phyloP scores from a whole-genome alignment of 1,140 invertebrate species.

The Chrysomallon squamiferum region DNA sequence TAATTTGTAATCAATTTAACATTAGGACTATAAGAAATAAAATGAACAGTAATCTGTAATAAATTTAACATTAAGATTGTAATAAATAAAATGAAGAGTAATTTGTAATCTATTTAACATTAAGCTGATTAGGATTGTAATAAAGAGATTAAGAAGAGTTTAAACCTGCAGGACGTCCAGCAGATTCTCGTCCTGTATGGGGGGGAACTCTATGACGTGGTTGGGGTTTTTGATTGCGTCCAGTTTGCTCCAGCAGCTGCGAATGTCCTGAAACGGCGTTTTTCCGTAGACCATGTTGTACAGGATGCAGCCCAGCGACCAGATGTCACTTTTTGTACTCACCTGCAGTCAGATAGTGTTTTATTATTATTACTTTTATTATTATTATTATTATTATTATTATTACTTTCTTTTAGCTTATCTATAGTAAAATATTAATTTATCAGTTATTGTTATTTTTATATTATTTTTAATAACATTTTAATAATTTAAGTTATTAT shows the following conservation, averaged over 20 bases:
- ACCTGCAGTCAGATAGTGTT: constrained; percentile 79
- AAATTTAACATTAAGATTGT: too few species aligned
- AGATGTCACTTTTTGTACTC: constrained; percentile 92
- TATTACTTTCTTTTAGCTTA: too few species aligned
- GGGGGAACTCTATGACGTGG: constrained; percentile 78
- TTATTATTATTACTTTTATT: too few species aligned
- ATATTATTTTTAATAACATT: too few species aligned
- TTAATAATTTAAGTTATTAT: constrained; percentile 39
- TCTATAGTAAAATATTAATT: background rate
- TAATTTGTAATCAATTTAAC: too few species aligned
- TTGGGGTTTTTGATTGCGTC: constrained; percentile 81
- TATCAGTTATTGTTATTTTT: background rate
- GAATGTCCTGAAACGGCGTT: constrained; percentile 89
- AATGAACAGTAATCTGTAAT: too few species aligned
- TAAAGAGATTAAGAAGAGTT: too few species aligned
- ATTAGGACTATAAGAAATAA: too few species aligned
- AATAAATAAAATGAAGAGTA: too few species aligned
- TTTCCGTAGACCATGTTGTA: constrained; percentile 90
- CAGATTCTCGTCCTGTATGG: constrained; percentile 55
- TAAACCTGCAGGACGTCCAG: constrained; percentile 62
- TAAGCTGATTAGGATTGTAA: too few species aligned
- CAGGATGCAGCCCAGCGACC: constrained; percentile 96
- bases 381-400: too few species aligned
- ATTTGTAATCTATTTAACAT: too few species aligned
- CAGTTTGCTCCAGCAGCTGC: constrained; percentile 77